phyloP scores from a whole-genome alignment of 1,140 invertebrate genomes.

The Dolichoris vasculosae region DNA sequence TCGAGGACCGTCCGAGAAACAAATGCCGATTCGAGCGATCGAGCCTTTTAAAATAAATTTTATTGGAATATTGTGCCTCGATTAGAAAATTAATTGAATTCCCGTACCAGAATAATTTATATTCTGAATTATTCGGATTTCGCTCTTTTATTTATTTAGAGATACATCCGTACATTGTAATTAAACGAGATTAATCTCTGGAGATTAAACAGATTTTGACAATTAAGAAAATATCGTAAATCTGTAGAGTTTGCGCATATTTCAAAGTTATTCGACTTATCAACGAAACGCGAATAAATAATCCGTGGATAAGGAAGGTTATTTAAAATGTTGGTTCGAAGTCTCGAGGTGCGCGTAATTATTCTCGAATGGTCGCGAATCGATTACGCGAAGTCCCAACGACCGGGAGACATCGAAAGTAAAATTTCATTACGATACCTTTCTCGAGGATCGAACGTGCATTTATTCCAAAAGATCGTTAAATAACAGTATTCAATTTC shows the following conservation, averaged over 20 bases:
- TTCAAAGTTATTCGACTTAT: neutral
- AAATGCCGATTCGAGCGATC: neutral
- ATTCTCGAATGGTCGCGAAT: neutral
- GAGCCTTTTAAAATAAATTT: conserved; percentile 6
- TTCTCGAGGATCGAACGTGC: neutral
- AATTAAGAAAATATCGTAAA: neutral
- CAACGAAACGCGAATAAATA: neutral
- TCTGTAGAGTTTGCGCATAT: neutral
- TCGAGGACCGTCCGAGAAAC: conserved; percentile 34
- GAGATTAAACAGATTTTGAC: neutral
- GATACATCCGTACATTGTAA: neutral
- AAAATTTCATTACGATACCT: conserved; percentile 7
- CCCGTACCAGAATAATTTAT: conserved; percentile 28
- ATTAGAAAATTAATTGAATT: conserved; percentile 22
- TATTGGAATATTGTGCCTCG: neutral
- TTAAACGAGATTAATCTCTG: neutral
- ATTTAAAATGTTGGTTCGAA: neutral
- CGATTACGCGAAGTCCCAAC: neutral
- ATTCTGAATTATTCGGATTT: neutral
- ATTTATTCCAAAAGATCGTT: neutral
- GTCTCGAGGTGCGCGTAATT: neutral
- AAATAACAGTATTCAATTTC: conserved; percentile 41
- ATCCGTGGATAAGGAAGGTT: too few relatives aligned
- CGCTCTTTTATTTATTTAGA: neutral
- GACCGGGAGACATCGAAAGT: neutral